Evolutionary conservation across 2,888 invertebrate species (phyloP), one percentile per base, ranked within the genome.

Genomic region (Pseudanteris insignis): DNA sequence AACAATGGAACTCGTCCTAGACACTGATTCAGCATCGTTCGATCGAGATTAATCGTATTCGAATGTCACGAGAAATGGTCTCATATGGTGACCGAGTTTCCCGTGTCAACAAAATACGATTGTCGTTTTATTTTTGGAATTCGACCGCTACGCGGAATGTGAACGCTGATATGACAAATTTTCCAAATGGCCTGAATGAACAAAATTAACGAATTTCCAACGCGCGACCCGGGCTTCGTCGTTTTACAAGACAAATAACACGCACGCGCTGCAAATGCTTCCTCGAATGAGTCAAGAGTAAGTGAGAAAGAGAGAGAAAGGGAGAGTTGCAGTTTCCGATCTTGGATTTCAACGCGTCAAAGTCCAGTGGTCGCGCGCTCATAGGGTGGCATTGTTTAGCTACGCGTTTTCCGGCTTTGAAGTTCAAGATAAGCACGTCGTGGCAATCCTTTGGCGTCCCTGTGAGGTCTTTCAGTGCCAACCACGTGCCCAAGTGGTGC

Each of bases 401-500:
- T 51, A 50, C 46, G 55, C 53, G 50, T 46, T 63, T 63, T 59
- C 63, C 63, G 44, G 63, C 59, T 63, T 50, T 38, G 15, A 47
- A 59, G 59, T 55, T 13, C 34, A 36, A 50, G 58, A 63, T 55
- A 54, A 65, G 65, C 47, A 58, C 44, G 48, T 57, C 43, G 33
- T 25, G 40, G 53, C 48, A 48, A 59, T 60, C 57, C 57, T 53
- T 59, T 40, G 54, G 55, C 40, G 33, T 30, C 32, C 67, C 65
- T 53, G 41, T 33, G 64, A 57, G 69, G 69, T 72, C 67, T 71
- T 72, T 69, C 66, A 71, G 68, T 65, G 71, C 69, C 55, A 40
- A 75, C 72, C 78, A 75, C 78, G 78, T 78, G 78, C 75, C 75
- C 67, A 78, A 78, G 78, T 78, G 71, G 65, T 67, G 58, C 68